Conservation (phyloP, 2,113 vertebrate species). For the Callocephalon fimbriatum region DNA sequence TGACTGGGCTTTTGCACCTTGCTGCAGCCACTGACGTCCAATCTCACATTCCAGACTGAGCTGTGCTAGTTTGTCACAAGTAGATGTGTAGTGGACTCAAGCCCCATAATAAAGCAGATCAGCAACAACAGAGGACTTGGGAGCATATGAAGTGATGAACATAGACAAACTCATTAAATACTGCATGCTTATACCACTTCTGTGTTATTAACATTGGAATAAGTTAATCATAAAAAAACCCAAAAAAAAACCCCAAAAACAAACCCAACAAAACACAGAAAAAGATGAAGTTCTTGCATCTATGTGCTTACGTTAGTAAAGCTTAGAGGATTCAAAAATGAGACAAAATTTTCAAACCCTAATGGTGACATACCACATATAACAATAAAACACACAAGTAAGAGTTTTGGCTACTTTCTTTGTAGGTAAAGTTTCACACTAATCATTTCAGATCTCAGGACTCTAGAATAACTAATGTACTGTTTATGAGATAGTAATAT, state of each 20-base stretch:
- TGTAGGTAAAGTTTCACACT: not conserved
- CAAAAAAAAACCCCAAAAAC: too few species aligned
- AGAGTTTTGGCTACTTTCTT: not conserved
- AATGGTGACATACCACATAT: not conserved
- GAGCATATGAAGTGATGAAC: not conserved
- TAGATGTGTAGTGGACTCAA: not conserved
- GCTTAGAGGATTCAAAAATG: not conserved
- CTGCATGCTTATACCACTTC: not conserved
- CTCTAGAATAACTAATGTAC: not conserved
- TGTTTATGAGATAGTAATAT: not conserved
- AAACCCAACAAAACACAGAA: not conserved
- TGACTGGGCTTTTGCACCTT: not conserved
- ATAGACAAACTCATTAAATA: not conserved
- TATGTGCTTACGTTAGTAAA: not conserved
- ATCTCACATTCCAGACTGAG: not conserved
- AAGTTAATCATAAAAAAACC: not conserved
- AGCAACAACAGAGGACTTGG: not conserved
- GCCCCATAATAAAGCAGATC: not conserved
- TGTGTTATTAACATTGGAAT: not conserved
- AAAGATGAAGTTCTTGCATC: not conserved
- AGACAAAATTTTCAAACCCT: not conserved
- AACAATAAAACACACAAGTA: not conserved
- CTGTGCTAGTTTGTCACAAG: accelerated
- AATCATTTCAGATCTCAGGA: not conserved
- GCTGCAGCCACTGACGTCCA: accelerated